phyloP scores from a whole-genome alignment of 2,888 invertebrate species.

The Branchinecta sandiegonensis region DNA sequence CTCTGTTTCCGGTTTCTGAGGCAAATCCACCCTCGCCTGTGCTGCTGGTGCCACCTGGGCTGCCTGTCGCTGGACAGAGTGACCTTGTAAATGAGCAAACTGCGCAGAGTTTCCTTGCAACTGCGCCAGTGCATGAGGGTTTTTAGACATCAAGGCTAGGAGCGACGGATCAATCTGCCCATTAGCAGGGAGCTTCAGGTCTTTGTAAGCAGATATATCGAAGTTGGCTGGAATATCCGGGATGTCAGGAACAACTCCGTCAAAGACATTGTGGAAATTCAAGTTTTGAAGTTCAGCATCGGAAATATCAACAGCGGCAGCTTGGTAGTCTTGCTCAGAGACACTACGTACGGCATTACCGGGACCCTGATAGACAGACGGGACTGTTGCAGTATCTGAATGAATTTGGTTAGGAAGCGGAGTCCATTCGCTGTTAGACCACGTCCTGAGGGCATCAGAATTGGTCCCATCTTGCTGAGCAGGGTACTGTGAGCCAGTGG shows the following conservation, averaged over 20 bases:
- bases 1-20: not conserved
- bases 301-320: not conserved
- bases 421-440: not conserved
- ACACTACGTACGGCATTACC: not conserved
- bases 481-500: no score
- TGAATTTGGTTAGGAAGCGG: not conserved
- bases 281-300: not conserved
- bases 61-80: not conserved
- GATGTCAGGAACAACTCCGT: not conserved
- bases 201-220: not conserved
- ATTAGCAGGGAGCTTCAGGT: not conserved
- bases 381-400: not conserved
- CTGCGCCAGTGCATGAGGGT: not conserved
- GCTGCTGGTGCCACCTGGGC: not conserved
- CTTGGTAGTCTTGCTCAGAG: not conserved
- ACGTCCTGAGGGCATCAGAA: no score
- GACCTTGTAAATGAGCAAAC: not conserved
- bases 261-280: constrained; percentile 1
- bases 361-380: not conserved
- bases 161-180: not conserved
- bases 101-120: not conserved
- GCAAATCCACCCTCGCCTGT: not conserved
- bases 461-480: no score
- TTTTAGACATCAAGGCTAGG: not conserved
- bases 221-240: constrained; percentile 9